These are phyloP conservation scores for Lepidochitona cinerea DNA, from an alignment of 2,888 invertebrate genomes.

Conservation along the genomic window DNA sequence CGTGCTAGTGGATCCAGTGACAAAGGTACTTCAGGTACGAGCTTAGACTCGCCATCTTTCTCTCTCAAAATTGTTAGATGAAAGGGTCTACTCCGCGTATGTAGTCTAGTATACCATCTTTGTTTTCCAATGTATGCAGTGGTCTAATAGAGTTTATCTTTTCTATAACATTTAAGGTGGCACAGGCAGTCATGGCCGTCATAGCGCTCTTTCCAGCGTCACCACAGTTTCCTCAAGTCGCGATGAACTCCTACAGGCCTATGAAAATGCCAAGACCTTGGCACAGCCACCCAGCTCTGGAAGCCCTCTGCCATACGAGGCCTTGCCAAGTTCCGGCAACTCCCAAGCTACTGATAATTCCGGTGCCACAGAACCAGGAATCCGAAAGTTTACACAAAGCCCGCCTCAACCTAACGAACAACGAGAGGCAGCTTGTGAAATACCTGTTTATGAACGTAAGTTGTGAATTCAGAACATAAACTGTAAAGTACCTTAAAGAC, in stretches of 20 bases:
- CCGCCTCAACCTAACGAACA: conserved; percentile 65
- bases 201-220: conserved; percentile 63
- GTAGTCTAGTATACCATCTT: too few relatives aligned
- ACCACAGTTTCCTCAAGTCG: conserved; percentile 65
- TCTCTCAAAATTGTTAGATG: too few relatives aligned
- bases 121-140: too few relatives aligned
- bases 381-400: conserved; percentile 62
- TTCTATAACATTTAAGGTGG: too few relatives aligned
- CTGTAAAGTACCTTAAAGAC: too few relatives aligned
- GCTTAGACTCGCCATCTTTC: conserved; percentile 5
- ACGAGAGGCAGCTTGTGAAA: conserved; percentile 63
- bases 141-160: too few relatives aligned
- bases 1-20: conserved; percentile 47
- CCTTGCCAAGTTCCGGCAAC: conserved; percentile 39
- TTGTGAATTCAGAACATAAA: too few relatives aligned
- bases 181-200: conserved; percentile 54
- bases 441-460: conserved; percentile 57
- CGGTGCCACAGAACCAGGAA: conserved; percentile 63
- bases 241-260: conserved; percentile 61
- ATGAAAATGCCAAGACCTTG: conserved; percentile 55
- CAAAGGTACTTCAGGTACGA: conserved; percentile 41
- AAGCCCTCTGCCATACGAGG: conserved; percentile 47
- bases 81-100: too few relatives aligned
- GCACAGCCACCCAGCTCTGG: conserved; percentile 44
- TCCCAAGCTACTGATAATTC: conserved; percentile 64